Evolutionary conservation across 2,113 vertebrate genomes (phyloP), one percentile per base, ranked within the genome.

Genomic region (Phrynocephalus versicolor): DNA sequence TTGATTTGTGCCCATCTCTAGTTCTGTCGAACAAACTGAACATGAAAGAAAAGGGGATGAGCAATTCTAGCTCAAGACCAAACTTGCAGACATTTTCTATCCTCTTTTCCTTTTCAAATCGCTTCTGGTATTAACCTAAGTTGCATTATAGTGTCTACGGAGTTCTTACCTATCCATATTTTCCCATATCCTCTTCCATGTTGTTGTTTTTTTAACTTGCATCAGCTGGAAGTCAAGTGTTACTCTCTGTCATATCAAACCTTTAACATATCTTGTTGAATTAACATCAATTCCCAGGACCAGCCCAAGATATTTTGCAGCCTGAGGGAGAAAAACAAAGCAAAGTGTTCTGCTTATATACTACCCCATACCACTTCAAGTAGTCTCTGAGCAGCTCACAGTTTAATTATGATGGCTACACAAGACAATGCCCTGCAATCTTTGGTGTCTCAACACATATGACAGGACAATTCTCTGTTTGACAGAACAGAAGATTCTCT

Each of bases 101-200:
- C 5, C 0, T 0, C 12, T 35, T 58, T 8, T 74, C 0, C 0
- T 79, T 89, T 0, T 58, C n/a, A 55, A 57, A n/a, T 65, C 1
- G 0, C 23, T 84, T 62, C 41, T 82, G 45, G 16, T 27, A 62
- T 16, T n/a, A 74, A 51, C n/a, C 70, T 73, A 65, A 81, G 71
- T 5, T 74, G n/a, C 16, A 19, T 57, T 81, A 35, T 55, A 51
- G 45, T 12, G 33, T 35, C 45, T 51, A 58, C 67, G 14, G 15
- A 9, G 16, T 23, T 10, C 13, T 79, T 25, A 16, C 25, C 35
- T 39, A 64, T 79, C 33, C 51, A 58, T 3, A 27, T 23, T 37
- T 51, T 71, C 19, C 45, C 65, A 5, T 37, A 10, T 2, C 3
- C 5, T 5, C 35, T 67, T 35, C 41, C n/a, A n/a, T 35, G 16